Conservation (phyloP, 2,797 vertebrate species). For the Luscinia luscinia region DNA sequence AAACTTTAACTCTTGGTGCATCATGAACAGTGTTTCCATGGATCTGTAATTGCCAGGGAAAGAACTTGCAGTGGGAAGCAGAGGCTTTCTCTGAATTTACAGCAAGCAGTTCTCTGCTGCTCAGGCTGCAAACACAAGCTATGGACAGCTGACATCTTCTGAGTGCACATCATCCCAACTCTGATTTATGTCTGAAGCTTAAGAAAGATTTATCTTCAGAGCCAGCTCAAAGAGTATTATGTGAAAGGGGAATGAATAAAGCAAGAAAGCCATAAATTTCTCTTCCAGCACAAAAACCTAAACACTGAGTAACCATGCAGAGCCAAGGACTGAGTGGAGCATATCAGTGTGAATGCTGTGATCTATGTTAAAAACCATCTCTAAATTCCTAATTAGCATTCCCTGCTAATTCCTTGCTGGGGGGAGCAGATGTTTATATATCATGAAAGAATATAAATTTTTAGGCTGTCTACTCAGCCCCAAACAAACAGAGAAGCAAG, state of each 20-base stretch:
- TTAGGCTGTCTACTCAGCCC: not conserved
- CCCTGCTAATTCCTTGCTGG: not conserved
- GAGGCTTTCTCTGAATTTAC: not conserved
- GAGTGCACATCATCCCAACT: constrained; percentile 2
- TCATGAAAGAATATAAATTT: not conserved
- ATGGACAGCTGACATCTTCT: constrained; percentile 5
- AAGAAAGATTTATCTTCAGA: constrained; percentile 42
- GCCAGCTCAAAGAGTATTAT: not conserved
- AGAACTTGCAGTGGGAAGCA: constrained; percentile 2
- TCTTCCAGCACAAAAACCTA: not conserved
- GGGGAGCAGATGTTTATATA: not conserved
- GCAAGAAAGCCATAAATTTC: constrained; percentile 19
- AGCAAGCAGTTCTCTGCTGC: not conserved
- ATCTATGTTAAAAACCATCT: not conserved
- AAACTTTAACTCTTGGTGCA: constrained; percentile 24
- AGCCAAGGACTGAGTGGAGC: not conserved
- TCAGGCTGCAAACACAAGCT: not conserved
- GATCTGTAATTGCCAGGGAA: not conserved
- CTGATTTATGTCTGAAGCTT: constrained; percentile 31
- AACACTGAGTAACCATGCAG: not conserved
- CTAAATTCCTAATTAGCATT: not conserved
- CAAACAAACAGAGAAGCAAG: not conserved
- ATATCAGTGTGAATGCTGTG: not conserved
- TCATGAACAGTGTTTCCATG: not conserved
- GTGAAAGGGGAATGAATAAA: constrained; percentile 38